A percentile compares a stretch with the other conserved stretches of the same genome.
Conservation (phyloP, 1,140 invertebrate genomes). For the Ridgeia piscesae region DNA sequence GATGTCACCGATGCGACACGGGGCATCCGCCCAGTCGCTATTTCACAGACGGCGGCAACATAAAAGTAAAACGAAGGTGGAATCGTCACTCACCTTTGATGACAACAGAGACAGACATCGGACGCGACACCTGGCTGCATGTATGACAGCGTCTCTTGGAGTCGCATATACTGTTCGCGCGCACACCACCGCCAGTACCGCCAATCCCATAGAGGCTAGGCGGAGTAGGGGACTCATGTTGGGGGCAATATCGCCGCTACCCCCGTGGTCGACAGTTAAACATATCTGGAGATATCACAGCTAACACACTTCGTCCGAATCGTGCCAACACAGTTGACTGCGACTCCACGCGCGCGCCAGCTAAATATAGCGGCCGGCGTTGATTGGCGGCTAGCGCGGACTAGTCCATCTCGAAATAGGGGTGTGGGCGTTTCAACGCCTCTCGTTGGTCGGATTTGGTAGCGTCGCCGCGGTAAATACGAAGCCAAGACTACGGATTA, state of each 20-base stretch:
- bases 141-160: background rate
- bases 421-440: background rate
- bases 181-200: background rate
- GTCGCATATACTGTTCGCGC: background rate
- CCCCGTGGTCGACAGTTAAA: background rate
- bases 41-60: background rate
- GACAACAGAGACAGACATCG: background rate
- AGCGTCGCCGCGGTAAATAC: background rate
- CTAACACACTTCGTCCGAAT: background rate
- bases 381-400: background rate
- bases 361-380: background rate
- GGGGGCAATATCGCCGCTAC: conserved; percentile 2
- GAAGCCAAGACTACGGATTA: background rate
- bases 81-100: background rate
- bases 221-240: background rate
- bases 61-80: background rate
- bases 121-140: background rate
- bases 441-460: background rate
- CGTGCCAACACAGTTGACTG: background rate
- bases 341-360: background rate
- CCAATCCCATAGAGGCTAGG: background rate
- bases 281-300: background rate
- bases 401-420: background rate
- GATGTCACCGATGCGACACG: background rate
- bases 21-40: background rate